Evolutionary conservation across 2,113 vertebrate species (phyloP), one percentile per base, ranked within the genome.

Genomic region (Crotalus horridus): DNA sequence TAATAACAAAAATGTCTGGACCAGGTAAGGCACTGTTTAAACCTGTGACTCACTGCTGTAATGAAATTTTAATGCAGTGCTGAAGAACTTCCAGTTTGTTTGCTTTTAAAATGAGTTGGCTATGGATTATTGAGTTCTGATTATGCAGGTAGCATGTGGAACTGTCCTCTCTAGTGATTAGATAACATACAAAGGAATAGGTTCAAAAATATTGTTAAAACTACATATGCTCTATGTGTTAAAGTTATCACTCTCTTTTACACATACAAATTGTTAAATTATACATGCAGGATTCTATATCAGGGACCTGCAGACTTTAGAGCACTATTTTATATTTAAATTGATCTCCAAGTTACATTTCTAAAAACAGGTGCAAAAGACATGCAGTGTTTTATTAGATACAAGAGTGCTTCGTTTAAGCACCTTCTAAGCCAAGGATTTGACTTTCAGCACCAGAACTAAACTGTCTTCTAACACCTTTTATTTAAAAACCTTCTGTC

Each of bases 1-100:
- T 93, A 89, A 91, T 89, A 87, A 85, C 85, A 89, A 88, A 91
- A 54, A 33, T 81, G 26, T 29, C 43, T 29, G 64, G 58, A 51
- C 20, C 93, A 85, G 56, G 89, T 91, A 59, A 81, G 48, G 64
- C 53, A 88, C 59, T 56, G 17, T 33, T 59, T 91, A 85, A 54
- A 53, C 69, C 88, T 55, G 21, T 87, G 39, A 26, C 87, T 86
- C 46, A 3, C n/a, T 87, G 81, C 87, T 89, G 91, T 91, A 91
- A 89, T 91, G 90, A 74, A 87, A 86, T 88, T 91, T 94, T 94
- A 93, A 93, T 93, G 92, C 90, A 93, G 86, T 69, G 48, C 33
- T 55, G 56, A 69, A 91, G 87, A 86, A 92, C 59, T 91, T 92
- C 56, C 48, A 85, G 74, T 92, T 94, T 89, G 61, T 89, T 92